Evolutionary conservation across 2,888 invertebrate genomes (phyloP), one percentile per base, ranked within the genome.

Genomic region (Stomorhina lunata): DNA sequence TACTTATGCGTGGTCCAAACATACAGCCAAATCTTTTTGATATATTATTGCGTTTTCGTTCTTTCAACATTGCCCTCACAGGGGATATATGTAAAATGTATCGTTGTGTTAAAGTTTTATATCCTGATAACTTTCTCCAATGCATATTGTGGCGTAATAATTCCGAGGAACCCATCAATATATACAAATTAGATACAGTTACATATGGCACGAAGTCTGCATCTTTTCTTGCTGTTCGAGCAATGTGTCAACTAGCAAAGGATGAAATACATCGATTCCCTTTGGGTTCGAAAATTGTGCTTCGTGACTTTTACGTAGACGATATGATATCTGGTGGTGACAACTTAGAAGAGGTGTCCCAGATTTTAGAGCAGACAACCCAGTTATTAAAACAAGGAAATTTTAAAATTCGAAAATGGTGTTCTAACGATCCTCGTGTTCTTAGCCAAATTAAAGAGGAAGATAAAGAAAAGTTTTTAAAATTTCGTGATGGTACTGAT

Each of bases 241-340:
- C 72, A 29, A 57, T 71, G 25, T 17, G 4, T 9, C 43, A 71
- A 6, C 12, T 73, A 12, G 34, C 72, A 9, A 48, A 37, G 1
- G 48, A 48, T 27, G 61, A 72, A 50, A 6, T 12, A 12, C 9
- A 25, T 2, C 6, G 2, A n/a, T 76, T 20, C 15, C 45, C 76
- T 17, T 7, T 69, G 4, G 59, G 69, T 4, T 57, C 68, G 12
- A 69, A 69, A 32, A 59, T 32, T 9, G 61, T 77, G 20, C 17
- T 34, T 10, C 50, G 53, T 20, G 80, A 80, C 50, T 80, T 73
- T 15, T 73, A 80, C n/a, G 66, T 80, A 10, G 73, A 65, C n/a
- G 45, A 45, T 29, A 20, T 65, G 32, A 29, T 15, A 17, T 48
- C 40, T 15, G 65, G 65, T 1, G 45, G 29, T 0, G 32, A 65